Evolutionary conservation across 2,888 invertebrate genomes (phyloP), one percentile per base, ranked within the genome.

Genomic region (Allophyes oxyacanthae): DNA sequence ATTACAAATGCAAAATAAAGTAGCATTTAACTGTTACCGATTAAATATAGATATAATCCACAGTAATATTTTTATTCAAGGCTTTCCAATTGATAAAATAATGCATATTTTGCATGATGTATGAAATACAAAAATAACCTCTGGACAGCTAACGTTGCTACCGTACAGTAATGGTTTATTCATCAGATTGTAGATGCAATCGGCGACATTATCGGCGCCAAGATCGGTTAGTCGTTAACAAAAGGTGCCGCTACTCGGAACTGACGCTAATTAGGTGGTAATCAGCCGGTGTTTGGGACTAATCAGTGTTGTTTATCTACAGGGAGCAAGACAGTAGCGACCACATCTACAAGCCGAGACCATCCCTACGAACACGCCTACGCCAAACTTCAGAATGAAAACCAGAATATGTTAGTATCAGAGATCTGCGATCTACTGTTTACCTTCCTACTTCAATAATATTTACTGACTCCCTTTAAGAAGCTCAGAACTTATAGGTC

Each of bases 351-450:
- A 1, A 91, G 88, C 59, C 83, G 92, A 44, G 95, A 96, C 44
- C 95, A 95, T 78, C 95, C 95, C 0, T 96, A 97, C 82, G 97
- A 97, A 85, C 96, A 97, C 84, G 96, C 97, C 0, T 97, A 97
- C 80, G 96, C 97, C 2, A 96, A 96, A 85, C 94, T 97, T 38
- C 96, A 96, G 86, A 95, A 94, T 69, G 94, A 94, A 75, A 85
- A 73, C 50, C 91, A 92, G 52, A 87, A 88, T 71, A 77, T 91
- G 91, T 92, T 64, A 86, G 90, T 87, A 65, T 38, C 9, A 58
- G 28, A 13, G 5, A 38, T 1, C 5, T 6, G n/a, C 6, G n/a
- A 11, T 34, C 9, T 32, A 8, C 6, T 32, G 7, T 30, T n/a
- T 32, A n/a, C 13, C 14, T 15, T 14, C 6, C 5, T 6, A 34